These are phyloP conservation scores for Melikaiella ostensackeni DNA, from an alignment of 2,888 invertebrate species.

Conservation along the genomic window DNA sequence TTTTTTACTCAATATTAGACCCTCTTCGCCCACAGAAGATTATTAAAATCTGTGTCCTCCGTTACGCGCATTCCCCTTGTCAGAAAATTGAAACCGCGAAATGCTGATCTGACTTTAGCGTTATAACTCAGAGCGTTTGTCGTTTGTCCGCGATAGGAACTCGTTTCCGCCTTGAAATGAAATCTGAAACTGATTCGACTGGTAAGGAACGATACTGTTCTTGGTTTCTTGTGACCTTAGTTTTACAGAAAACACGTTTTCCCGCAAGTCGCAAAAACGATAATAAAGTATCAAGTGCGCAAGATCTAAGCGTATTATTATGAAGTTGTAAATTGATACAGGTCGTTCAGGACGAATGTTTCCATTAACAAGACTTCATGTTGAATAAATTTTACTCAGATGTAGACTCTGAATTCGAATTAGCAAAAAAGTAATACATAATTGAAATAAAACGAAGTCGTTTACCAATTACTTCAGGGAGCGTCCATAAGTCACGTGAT, in stretches of 20 bases:
- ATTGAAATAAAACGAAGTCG: too few relatives aligned
- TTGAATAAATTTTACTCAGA: not conserved
- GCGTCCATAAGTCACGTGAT: too few relatives aligned
- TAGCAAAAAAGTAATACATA: not conserved
- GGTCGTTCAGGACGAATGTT: constrained; percentile 17
- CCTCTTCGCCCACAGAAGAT: too few relatives aligned
- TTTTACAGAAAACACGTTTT: constrained; percentile 14
- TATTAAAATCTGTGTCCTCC: too few relatives aligned
- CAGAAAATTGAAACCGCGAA: not conserved
- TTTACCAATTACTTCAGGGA: too few relatives aligned
- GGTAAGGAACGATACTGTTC: constrained; percentile 14
- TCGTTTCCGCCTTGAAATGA: constrained; percentile 19
- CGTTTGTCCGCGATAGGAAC: not conserved
- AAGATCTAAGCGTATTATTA: constrained; percentile 26
- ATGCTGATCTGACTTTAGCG: not conserved
- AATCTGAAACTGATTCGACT: constrained; percentile 12
- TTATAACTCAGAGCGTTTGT: not conserved
- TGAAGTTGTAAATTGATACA: constrained; percentile 15
- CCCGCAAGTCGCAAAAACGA: constrained; percentile 17
- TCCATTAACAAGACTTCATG: not conserved
- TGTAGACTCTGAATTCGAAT: not conserved
- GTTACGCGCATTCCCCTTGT: too few relatives aligned
- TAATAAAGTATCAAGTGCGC: constrained; percentile 9
- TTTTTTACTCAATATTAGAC: too few relatives aligned
- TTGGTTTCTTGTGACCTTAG: constrained; percentile 16